phyloP scores from a whole-genome alignment of 2,113 vertebrate species.

The Neodon shergylaensis region DNA sequence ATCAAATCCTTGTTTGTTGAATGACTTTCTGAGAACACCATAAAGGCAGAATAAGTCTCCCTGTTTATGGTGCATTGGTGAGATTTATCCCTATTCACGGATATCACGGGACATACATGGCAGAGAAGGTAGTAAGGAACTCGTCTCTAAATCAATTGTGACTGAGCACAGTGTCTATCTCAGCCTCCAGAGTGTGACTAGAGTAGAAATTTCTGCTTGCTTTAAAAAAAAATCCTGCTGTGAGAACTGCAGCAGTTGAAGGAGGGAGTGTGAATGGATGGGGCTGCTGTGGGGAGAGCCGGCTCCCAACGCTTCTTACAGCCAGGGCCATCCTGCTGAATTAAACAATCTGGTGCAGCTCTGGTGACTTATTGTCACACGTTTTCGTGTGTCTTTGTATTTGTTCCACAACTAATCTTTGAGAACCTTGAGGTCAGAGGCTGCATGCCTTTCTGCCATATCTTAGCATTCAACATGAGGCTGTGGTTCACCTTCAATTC shows the following conservation, averaged over 20 bases:
- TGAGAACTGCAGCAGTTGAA: background rate
- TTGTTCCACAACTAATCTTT: background rate
- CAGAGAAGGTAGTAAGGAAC: background rate
- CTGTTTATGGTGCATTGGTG: background rate
- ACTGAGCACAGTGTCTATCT: background rate
- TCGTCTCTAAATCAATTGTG: background rate
- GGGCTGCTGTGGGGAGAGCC: accelerated
- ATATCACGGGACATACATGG: background rate
- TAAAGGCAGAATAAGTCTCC: background rate
- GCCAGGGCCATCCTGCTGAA: background rate
- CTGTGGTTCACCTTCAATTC: background rate
- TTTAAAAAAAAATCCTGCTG: background rate
- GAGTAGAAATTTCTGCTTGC: background rate
- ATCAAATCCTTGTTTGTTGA: constrained; percentile 46
- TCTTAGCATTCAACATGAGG: background rate
- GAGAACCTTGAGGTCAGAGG: background rate
- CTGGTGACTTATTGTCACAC: background rate
- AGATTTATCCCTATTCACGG: background rate
- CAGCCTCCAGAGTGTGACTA: background rate
- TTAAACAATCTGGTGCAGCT: background rate
- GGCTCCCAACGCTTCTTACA: background rate
- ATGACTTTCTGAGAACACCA: background rate
- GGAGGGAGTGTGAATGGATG: background rate
- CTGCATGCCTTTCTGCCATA: background rate
- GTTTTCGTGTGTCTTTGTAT: accelerated